These are phyloP conservation scores for Rhodophaea formosa DNA, from an alignment of 2,888 invertebrate genomes.

Conservation along the genomic window DNA sequence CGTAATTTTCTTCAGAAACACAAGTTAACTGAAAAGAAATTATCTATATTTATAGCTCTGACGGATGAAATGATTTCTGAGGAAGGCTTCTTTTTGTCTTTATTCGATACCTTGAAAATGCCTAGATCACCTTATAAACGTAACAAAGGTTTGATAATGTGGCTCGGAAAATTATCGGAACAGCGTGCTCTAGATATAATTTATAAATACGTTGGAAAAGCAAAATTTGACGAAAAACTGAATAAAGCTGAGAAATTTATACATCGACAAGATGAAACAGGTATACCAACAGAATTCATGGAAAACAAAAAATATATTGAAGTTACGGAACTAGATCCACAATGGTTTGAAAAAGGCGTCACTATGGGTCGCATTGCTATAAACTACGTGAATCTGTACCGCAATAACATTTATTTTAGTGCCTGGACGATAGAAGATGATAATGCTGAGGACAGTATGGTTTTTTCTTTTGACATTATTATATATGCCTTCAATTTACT, in stretches of 20 bases:
- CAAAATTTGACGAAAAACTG: constrained; percentile 20
- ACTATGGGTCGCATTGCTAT: constrained; percentile 29
- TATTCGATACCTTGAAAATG: constrained; percentile 25
- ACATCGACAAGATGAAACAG: constrained; percentile 18
- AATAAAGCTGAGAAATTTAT: constrained; percentile 17
- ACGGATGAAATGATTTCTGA: constrained; percentile 35
- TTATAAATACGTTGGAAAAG: constrained; percentile 10
- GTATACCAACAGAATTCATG: constrained; percentile 24
- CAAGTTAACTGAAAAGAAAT: constrained; percentile 32
- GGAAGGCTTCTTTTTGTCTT: constrained; percentile 28
- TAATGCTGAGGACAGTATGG: constrained; percentile 30
- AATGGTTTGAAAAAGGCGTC: constrained; percentile 41
- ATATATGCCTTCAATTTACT: constrained; percentile 46
- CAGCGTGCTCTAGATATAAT: constrained; percentile 1
- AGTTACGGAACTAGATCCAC: constrained; percentile 28
- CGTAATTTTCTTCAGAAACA: constrained; percentile 32
- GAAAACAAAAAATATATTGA: constrained; percentile 24
- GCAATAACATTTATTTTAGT: constrained; percentile 22
- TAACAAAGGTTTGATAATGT: constrained; percentile 16
- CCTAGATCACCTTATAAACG: constrained; percentile 5
- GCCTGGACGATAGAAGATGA: constrained; percentile 28
- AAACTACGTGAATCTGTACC: constrained; percentile 31
- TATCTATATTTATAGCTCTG: constrained; percentile 38
- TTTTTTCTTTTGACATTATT: constrained; percentile 40
- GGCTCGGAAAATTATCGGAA: constrained; percentile 17